Conservation (phyloP, 2,113 vertebrate species). For the Pampusana beccarii region DNA sequence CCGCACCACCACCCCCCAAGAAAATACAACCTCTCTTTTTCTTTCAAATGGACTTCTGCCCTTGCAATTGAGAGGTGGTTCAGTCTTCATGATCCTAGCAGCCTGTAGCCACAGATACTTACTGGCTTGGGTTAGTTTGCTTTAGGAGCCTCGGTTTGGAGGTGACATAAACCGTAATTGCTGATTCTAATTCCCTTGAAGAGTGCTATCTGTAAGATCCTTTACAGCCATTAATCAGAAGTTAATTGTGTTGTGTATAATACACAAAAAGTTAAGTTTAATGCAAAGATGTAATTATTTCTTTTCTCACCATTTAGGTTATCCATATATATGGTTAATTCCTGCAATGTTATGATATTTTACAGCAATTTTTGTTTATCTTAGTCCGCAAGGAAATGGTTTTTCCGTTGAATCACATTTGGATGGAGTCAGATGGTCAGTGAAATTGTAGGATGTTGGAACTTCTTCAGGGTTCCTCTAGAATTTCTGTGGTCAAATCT, state of each 20-base stretch:
- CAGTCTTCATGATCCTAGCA: background rate
- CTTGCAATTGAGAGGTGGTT: background rate
- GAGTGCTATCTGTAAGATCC: background rate
- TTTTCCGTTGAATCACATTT: background rate
- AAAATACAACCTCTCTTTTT: background rate
- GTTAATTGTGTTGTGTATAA: background rate
- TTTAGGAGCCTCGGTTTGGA: background rate
- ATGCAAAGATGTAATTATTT: background rate
- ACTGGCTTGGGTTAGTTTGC: background rate
- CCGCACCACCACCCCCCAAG: background rate
- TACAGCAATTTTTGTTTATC: background rate
- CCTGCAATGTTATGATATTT: background rate
- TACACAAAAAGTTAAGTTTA: background rate
- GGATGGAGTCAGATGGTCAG: background rate
- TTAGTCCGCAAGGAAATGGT: background rate
- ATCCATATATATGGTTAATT: background rate
- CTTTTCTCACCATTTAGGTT: background rate
- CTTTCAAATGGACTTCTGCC: background rate
- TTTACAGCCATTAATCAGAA: background rate
- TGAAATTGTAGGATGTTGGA: background rate
- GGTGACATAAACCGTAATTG: background rate
- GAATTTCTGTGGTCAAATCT: background rate
- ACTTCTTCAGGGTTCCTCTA: background rate
- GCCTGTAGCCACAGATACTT: background rate
- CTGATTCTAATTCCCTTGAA: background rate